These are phyloP conservation scores for Actias luna DNA, from an alignment of 2,888 invertebrate species.

Conservation along the genomic window DNA sequence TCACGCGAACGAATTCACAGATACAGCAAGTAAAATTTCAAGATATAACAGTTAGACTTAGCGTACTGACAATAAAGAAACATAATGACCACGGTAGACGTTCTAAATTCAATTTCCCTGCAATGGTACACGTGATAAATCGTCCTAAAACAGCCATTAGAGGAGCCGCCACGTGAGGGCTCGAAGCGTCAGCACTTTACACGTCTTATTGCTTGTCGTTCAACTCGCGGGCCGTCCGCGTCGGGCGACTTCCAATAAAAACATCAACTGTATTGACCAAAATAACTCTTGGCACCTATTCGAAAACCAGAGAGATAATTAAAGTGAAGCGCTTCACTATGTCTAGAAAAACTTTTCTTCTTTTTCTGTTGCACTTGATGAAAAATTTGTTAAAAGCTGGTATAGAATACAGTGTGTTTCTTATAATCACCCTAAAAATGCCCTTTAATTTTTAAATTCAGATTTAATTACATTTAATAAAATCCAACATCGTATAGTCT, in stretches of 20 bases:
- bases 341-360: conserved; percentile 15
- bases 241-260: conserved; percentile 76
- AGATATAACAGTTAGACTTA: neutral
- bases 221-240: conserved; percentile 47
- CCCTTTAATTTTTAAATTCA: too few relatives aligned
- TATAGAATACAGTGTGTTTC: neutral
- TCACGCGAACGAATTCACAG: neutral
- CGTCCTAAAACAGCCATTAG: conserved; percentile 72
- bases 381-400: neutral
- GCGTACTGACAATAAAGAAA: conserved; percentile 49
- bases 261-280: conserved; percentile 79
- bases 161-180: conserved; percentile 70
- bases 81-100: conserved; percentile 51
- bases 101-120: conserved; percentile 71
- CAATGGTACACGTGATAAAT: conserved; percentile 75
- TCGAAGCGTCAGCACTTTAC: conserved; percentile 64
- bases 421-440: neutral
- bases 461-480: too few relatives aligned
- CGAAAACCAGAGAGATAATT: conserved; percentile 66
- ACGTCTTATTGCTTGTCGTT: conserved; percentile 59
- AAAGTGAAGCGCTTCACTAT: conserved; percentile 54
- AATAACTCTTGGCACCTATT: conserved; percentile 80
- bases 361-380: conserved; percentile 12
- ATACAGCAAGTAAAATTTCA: neutral
- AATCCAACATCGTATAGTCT: too few relatives aligned